Base-by-base conservation (phyloP, 2,113 vertebrate genomes). In the Lasiurus cinereus region DNA sequence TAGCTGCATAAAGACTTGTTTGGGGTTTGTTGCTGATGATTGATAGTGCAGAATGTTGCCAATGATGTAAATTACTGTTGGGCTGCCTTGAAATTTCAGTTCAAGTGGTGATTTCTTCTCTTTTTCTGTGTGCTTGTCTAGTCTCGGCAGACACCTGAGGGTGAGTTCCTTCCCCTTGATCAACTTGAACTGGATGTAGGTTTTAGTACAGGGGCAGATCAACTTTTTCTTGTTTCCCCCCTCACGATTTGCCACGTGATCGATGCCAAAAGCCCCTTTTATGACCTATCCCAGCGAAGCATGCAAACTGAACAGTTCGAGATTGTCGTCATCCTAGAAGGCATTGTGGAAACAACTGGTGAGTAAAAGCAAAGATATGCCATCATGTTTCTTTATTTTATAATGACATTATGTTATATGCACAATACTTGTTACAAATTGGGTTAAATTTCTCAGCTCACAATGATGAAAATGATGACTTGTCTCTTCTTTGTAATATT, bases 191-290 rank as follows among this genome's bases (percentile, higher is more conserved):
- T 99, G 98, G 99, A 99, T 79, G 99, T 99, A 97, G 99, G 99
- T 79, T 99, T 99, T 98, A 99, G 99, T 97, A 99, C 99, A 0
- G 99, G 99, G 27, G 99, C 99, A 0, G 99, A 99, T 98, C 99
- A 99, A 98, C 99, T 99, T 85, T 99, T 99, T 98, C 99, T 99
- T 94, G 99, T 99, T 97, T 99, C 99, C 59, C 99, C 99, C 0
- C 99, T 99, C 96, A 99, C 99, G 72, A 99, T 99, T 98, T 99
- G 99, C 98, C 99, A 99, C 94, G 99, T 99, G 98, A 99, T 99
- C 62, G 99, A 99, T 97, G 97, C 99, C 98, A 99, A 99, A 98
- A 99, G 99, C 98, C 99, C 99, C 97, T 99, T 99, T 98, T 99
- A 99, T 95, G 99, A 99, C 94, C 99, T 99, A 64, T 99, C 99